phyloP scores from a whole-genome alignment of 2,888 invertebrate genomes.

The Tenthredo amoena region DNA sequence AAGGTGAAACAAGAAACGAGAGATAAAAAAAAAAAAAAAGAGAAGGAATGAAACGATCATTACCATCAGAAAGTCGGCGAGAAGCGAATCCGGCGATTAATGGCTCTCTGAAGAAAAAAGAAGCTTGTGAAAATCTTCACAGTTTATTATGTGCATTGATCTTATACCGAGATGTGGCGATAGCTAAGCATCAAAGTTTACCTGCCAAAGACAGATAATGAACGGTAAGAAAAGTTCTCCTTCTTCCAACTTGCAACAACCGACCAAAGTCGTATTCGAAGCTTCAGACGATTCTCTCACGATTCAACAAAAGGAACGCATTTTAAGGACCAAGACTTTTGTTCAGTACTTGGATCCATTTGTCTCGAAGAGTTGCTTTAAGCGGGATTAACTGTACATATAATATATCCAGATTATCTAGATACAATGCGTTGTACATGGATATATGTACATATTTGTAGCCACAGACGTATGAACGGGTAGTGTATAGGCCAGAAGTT shows the following conservation, averaged over 20 bases:
- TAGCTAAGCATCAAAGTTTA: slow-evolving; percentile 13
- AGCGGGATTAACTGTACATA: slow-evolving; percentile 29
- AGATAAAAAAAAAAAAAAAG: background rate
- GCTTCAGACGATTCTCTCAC: slow-evolving; percentile 20
- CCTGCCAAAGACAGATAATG: slow-evolving; percentile 23
- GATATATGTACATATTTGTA: background rate
- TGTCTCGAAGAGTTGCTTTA: slow-evolving; percentile 23
- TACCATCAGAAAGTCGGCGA: background rate
- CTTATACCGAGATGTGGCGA: background rate
- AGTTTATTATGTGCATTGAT: background rate
- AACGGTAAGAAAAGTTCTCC: slow-evolving; percentile 5
- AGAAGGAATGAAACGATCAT: background rate
- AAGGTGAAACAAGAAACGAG: background rate
- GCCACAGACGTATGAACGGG: background rate
- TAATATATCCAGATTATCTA: slow-evolving; percentile 12
- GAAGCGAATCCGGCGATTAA: background rate
- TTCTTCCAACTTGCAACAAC: background rate
- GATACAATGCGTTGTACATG: background rate
- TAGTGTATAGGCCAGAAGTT: background rate
- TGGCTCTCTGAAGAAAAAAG: background rate
- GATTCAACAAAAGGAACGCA: slow-evolving; percentile 35
- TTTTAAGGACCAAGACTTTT: slow-evolving; percentile 41
- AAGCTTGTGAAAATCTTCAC: background rate
- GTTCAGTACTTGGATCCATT: slow-evolving; percentile 42
- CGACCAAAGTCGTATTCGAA: slow-evolving; percentile 3